Conservation (phyloP, 2,113 vertebrate species). For the Entelurus aequoreus region DNA sequence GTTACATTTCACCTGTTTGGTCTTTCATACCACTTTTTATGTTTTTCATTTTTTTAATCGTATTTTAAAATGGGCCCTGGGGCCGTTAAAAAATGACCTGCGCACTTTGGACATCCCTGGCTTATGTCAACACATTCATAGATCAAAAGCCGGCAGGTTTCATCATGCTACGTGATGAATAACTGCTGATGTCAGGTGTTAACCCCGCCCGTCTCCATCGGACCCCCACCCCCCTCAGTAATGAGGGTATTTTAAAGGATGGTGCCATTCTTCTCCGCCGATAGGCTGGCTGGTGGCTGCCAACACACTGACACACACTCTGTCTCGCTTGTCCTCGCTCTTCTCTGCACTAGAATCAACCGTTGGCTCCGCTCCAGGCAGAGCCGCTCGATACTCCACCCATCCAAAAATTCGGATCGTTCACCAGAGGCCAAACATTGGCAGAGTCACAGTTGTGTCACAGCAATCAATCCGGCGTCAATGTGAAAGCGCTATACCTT, state of each 20-base stretch:
- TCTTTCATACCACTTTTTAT: too few species aligned
- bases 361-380: constrained; percentile 52
- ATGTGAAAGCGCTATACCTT: constrained; percentile 35
- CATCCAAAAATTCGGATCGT: constrained; percentile 50
- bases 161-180: constrained; percentile 17
- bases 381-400: constrained; percentile 53
- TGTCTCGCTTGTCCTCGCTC: constrained; percentile 2
- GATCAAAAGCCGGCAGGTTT: constrained; percentile 14
- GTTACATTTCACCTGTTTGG: too few species aligned
- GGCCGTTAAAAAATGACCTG: too few species aligned
- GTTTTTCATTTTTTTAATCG: too few species aligned
- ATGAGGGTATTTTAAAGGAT: constrained; percentile 20
- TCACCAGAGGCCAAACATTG: constrained; percentile 43
- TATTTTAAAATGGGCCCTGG: too few species aligned
- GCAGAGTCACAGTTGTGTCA: constrained; percentile 59
- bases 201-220: constrained; percentile 5
- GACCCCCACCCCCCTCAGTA: neutral
- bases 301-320: constrained; percentile 9
- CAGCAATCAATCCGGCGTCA: constrained; percentile 55
- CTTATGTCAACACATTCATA: neutral
- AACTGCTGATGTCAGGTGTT: constrained; percentile 13
- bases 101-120: too few species aligned
- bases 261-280: neutral
- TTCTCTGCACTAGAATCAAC: constrained; percentile 49
- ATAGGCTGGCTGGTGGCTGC: constrained; percentile 23